A percentile compares a stretch with the other conserved stretches of the same genome.
phyloP scores from a whole-genome alignment of 1,140 invertebrate species.

The Trichoplusia ni region DNA sequence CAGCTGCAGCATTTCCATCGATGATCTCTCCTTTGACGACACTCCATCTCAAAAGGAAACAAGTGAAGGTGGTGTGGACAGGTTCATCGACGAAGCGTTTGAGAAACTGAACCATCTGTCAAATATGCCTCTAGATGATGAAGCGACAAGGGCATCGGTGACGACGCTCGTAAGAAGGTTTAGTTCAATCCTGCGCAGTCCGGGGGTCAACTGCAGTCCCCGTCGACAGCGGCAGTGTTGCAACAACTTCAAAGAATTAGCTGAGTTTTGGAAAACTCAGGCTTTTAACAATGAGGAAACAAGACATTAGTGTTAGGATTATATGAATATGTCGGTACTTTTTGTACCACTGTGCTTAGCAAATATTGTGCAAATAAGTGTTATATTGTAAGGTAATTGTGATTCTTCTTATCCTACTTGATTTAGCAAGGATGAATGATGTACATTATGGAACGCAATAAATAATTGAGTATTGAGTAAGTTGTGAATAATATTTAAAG shows the following conservation, averaged over 20 bases:
- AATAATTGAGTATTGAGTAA: no score
- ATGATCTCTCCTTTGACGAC: conserved; percentile 66
- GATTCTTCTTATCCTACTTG: no score
- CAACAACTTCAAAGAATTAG: conserved; percentile 62
- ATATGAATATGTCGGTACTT: neutral
- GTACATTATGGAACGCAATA: no score
- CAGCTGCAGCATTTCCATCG: conserved; percentile 61
- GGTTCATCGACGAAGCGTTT: conserved; percentile 66
- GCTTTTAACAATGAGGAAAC: conserved; percentile 35
- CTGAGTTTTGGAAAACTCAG: conserved; percentile 66
- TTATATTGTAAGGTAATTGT: no score
- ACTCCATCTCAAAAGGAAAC: conserved; percentile 42
- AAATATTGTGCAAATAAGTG: neutral
- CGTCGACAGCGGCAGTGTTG: conserved; percentile 53
- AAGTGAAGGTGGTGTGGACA: conserved; percentile 50
- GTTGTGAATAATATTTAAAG: no score
- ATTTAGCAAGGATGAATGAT: no score
- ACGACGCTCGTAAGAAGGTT: conserved; percentile 67
- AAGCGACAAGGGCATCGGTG: conserved; percentile 57
- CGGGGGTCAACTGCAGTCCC: conserved; percentile 48
- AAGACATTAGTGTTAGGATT: neutral
- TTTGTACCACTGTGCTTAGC: neutral
- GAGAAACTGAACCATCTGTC: conserved; percentile 46
- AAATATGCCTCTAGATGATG: conserved; percentile 39
- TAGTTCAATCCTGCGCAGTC: conserved; percentile 54